A percentile compares a stretch with the other conserved stretches of the same genome.
phyloP scores from a whole-genome alignment of 2,797 vertebrate species.

The Galagoides demidoff region DNA sequence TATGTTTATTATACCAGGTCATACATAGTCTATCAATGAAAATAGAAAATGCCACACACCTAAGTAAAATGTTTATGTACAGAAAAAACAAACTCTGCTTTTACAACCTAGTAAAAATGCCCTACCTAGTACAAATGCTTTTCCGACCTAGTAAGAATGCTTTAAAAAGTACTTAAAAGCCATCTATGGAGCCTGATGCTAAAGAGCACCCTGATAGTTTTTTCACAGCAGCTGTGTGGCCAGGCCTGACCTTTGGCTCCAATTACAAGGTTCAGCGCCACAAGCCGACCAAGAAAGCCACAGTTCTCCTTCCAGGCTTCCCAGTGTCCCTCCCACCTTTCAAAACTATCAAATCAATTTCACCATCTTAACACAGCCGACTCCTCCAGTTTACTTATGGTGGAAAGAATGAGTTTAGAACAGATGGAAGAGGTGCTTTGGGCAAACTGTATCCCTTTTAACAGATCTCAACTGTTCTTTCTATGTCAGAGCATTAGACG shows the following conservation, averaged over 20 bases:
- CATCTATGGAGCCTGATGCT: not conserved
- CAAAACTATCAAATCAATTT: not conserved
- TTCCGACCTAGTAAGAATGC: not conserved
- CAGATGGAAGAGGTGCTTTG: not conserved
- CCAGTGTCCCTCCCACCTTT: not conserved
- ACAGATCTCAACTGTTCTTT: not conserved
- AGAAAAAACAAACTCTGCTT: not conserved
- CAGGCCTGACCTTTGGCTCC: not conserved
- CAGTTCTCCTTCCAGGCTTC: not conserved
- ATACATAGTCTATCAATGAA: not conserved
- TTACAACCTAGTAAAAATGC: slow-evolving; percentile 1
- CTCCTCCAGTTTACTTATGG: not conserved
- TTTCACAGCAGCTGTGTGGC: not conserved
- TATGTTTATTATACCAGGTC: not conserved
- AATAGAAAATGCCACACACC: not conserved
- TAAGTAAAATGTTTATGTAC: not conserved
- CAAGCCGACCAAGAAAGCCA: not conserved
- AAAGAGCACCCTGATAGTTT: not conserved
- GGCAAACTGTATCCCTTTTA: not conserved
- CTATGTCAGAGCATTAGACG: not conserved
- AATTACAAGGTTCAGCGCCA: not conserved
- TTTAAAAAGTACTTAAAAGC: not conserved
- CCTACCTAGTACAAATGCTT: not conserved
- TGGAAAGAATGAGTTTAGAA: not conserved
- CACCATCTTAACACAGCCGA: not conserved